Evolutionary conservation across 2,113 vertebrate species (phyloP), one percentile per base, ranked within the genome.

Genomic region (Silurus asotus): DNA sequence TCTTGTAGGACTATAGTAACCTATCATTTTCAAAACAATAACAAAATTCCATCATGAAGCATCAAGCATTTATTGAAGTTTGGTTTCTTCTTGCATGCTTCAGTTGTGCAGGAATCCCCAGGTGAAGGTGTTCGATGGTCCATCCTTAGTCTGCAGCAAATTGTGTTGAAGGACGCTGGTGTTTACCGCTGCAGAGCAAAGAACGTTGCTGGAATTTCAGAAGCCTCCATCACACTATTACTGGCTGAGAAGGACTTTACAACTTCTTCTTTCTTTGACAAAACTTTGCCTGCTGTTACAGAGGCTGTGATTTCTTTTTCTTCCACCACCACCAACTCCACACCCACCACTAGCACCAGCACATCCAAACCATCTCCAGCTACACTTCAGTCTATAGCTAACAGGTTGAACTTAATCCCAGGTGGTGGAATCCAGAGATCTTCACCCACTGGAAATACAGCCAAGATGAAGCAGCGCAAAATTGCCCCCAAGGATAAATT

Each of bases 91-190:
- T 70, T 91, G 8, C 85, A 62, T 87, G 84, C 64, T 87, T 83
- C 70, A 99, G 98, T 96, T 86, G 96, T 99, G 85, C 97, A 99
- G 90, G 97, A 99, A 89, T 97, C 97, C 88, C 98, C 98, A 62
- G 94, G 92, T 59, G 96, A 98, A 17, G 98, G 98, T 72, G 93
- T 96, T 82, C 94, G 95, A 77, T 99, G 97, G 98, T 99, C 98
- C 91, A 97, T 99, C 87, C 95, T 99, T 88, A 99, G 98, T 88
- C 85, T 99, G 91, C 94, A 96, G 11, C 96, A 95, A 75, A 95
- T 99, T 90, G 91, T 95, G 6, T 92, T 94, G 91, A 96, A 95
- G 89, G 97, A 99, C 0, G 96, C 96, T 6, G 98, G 97, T 23
- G 93, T 97, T 91, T 99, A 99, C 92, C 96, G 93, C 59, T 99